phyloP scores from a whole-genome alignment of 2,888 invertebrate genomes.

The Platycheirus rosarum region DNA sequence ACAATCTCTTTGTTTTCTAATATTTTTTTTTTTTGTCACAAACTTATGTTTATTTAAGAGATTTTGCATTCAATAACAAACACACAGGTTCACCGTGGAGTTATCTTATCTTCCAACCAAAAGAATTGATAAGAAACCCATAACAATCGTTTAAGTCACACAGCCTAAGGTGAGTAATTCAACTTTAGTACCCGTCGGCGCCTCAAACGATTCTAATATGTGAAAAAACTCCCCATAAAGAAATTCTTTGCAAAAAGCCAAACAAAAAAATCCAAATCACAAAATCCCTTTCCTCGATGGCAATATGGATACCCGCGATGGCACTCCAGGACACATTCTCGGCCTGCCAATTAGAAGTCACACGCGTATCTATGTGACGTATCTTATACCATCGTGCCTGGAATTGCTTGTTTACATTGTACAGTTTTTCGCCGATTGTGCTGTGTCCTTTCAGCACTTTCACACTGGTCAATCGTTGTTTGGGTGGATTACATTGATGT shows the following conservation, averaged over 20 bases:
- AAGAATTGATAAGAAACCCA: not conserved
- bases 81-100: not conserved
- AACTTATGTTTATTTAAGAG: too few relatives aligned
- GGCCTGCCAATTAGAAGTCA: conserved; percentile 80
- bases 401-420: conserved; percentile 87
- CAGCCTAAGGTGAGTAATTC: not conserved
- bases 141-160: not conserved
- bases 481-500: conserved; percentile 83
- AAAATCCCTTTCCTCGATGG: not conserved
- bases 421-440: conserved; percentile 87
- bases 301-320: conserved; percentile 77
- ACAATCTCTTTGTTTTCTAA: too few relatives aligned
- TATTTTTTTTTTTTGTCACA: too few relatives aligned
- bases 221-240: not conserved
- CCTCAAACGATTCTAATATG: not conserved
- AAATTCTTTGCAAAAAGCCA: too few relatives aligned
- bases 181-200: not conserved
- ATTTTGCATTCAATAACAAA: too few relatives aligned
- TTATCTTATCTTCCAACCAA: not conserved
- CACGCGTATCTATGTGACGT: conserved; percentile 81
- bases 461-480: conserved; percentile 84
- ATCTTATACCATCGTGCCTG: conserved; percentile 84
- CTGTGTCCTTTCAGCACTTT: conserved; percentile 86
- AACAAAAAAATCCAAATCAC: too few relatives aligned
- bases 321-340: conserved; percentile 79